Conservation (phyloP, 2,888 invertebrate genomes). For the Volucella inflata region DNA sequence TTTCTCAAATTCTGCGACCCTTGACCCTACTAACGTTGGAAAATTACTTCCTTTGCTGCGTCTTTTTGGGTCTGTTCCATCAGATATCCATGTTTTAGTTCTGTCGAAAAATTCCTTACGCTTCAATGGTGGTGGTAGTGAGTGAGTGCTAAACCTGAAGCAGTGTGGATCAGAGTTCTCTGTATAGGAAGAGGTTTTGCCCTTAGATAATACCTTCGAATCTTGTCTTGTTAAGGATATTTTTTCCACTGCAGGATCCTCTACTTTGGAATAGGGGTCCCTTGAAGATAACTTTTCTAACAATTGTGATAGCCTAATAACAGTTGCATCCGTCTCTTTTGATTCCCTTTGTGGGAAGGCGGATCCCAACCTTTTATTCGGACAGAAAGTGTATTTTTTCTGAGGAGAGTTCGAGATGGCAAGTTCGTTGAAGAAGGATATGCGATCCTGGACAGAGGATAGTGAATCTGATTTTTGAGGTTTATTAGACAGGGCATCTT, state of each 20-base stretch:
- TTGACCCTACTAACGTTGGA: slow-evolving; percentile 80
- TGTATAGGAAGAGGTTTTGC: slow-evolving; percentile 1
- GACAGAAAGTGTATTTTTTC: background rate
- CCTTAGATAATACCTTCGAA: slow-evolving; percentile 15
- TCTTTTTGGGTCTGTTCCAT: slow-evolving; percentile 78
- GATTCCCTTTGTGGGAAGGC: slow-evolving; percentile 41
- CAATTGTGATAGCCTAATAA: slow-evolving; percentile 38
- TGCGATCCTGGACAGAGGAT: slow-evolving; percentile 48
- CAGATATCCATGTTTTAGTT: slow-evolving; percentile 74
- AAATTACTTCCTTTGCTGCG: slow-evolving; percentile 81
- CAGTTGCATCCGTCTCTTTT: slow-evolving; percentile 15
- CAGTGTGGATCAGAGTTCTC: slow-evolving; percentile 7
- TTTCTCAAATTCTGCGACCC: slow-evolving; percentile 81
- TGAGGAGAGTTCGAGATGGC: background rate
- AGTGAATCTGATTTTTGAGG: background rate
- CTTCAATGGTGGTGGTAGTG: slow-evolving; percentile 76
- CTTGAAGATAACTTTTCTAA: slow-evolving; percentile 2
- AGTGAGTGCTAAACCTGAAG: slow-evolving; percentile 36
- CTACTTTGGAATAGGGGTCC: background rate
- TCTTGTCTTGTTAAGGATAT: no score
- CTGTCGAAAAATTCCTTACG: slow-evolving; percentile 80
- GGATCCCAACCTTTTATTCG: slow-evolving; percentile 36
- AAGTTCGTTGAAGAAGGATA: slow-evolving; percentile 59
- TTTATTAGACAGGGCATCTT: background rate
- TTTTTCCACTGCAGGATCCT: background rate